phyloP scores from a whole-genome alignment of 2,797 vertebrate genomes.

The Lindbergichthys nudifrons region DNA sequence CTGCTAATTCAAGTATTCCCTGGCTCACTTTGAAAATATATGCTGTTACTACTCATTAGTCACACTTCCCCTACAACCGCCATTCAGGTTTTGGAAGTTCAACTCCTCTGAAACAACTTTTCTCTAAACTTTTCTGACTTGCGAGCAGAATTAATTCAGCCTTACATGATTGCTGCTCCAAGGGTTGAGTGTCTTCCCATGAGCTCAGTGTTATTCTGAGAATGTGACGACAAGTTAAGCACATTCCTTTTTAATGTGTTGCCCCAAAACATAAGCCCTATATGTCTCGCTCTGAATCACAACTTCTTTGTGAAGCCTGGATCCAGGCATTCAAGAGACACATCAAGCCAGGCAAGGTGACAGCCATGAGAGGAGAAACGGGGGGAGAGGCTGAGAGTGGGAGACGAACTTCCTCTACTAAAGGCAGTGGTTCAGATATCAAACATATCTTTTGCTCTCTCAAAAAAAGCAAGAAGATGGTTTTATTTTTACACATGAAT shows the following conservation, averaged over 20 bases:
- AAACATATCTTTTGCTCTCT: slow-evolving; percentile 53
- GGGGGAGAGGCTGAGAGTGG: slow-evolving; percentile 37
- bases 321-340: slow-evolving; percentile 68
- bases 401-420: slow-evolving; percentile 66
- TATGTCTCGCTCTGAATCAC: slow-evolving; percentile 48
- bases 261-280: slow-evolving; percentile 60
- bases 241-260: slow-evolving; percentile 49
- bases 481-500: slow-evolving; percentile 76
- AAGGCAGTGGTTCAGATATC: slow-evolving; percentile 65
- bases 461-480: slow-evolving; percentile 39
- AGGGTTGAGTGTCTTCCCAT: slow-evolving; percentile 46
- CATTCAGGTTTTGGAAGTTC: slow-evolving; percentile 13
- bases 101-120: slow-evolving; percentile 43
- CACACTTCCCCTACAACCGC: neutral
- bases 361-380: slow-evolving; percentile 41
- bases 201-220: slow-evolving; percentile 59
- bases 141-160: slow-evolving; percentile 41
- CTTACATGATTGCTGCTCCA: slow-evolving; percentile 35
- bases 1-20: neutral
- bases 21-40: neutral
- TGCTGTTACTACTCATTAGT: neutral
- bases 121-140: slow-evolving; percentile 52
- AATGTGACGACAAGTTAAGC: slow-evolving; percentile 56
- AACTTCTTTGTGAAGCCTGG: slow-evolving; percentile 55
- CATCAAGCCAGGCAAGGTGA: slow-evolving; percentile 64